Percentiles rank a stretch among this genome's conserved stretches.
Evolutionary conservation across 2,888 invertebrate genomes (phyloP).

Genomic region (Nymphalis urticae): DNA sequence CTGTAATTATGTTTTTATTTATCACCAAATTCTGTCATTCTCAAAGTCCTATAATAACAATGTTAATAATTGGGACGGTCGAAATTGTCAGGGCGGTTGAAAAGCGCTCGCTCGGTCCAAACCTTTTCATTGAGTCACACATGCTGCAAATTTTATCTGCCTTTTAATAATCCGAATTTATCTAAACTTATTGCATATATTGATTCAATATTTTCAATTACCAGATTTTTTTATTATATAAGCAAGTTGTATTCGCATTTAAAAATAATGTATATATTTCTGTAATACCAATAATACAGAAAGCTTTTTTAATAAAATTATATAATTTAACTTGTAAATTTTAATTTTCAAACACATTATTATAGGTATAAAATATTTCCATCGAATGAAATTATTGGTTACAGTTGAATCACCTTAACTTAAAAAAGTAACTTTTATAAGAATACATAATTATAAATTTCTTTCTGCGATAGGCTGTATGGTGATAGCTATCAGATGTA

Average conservation of each 20-base stretch:
- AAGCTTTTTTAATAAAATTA: too few species aligned
- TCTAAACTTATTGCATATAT: slow-evolving; percentile 22
- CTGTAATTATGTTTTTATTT: slow-evolving; percentile 7
- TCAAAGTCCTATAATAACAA: not conserved
- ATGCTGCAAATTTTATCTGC: slow-evolving; percentile 17
- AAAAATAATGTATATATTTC: too few species aligned
- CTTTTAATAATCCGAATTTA: slow-evolving; percentile 22
- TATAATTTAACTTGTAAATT: too few species aligned
- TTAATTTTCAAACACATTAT: too few species aligned
- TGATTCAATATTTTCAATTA: not conserved
- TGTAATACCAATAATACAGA: too few species aligned
- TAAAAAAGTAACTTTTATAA: too few species aligned
- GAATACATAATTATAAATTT: slow-evolving; percentile 2
- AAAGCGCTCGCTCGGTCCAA: not conserved
- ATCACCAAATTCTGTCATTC: not conserved
- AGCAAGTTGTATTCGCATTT: too few species aligned
- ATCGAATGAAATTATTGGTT: too few species aligned
- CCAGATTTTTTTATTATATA: too few species aligned
- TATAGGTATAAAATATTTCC: too few species aligned
- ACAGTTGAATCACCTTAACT: too few species aligned
- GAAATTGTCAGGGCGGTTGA: not conserved
- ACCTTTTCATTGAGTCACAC: slow-evolving; percentile 17
- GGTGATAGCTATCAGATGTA: not conserved
- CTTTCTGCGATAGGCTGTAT: not conserved
- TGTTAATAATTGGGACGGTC: slow-evolving; percentile 1